phyloP scores from a whole-genome alignment of 2,888 invertebrate species.

The Metalampra italica region DNA sequence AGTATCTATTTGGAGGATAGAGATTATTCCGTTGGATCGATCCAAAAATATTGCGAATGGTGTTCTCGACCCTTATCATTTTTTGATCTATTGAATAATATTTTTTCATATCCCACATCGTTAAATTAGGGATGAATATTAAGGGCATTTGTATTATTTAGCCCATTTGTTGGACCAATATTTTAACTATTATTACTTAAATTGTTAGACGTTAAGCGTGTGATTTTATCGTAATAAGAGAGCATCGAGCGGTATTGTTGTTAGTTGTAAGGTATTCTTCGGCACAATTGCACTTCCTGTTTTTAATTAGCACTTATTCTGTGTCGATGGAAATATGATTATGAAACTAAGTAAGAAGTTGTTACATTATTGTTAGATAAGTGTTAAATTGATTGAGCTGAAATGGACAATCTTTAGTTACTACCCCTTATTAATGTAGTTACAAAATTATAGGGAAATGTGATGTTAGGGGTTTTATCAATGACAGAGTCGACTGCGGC shows the following conservation, averaged over 20 bases:
- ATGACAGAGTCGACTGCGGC: conserved; percentile 77
- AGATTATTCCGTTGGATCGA: conserved; percentile 71
- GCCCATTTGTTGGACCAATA: conserved; percentile 80
- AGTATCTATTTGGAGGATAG: conserved; percentile 70
- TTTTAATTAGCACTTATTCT: conserved; percentile 79
- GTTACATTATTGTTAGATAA: conserved; percentile 79
- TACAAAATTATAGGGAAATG: conserved; percentile 73
- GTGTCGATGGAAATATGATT: conserved; percentile 77
- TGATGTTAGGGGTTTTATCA: conserved; percentile 77
- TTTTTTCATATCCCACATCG: conserved; percentile 78
- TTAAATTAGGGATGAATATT: conserved; percentile 79
- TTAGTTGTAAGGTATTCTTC: conserved; percentile 76
- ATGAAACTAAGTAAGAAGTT: conserved; percentile 75
- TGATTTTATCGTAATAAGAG: conserved; percentile 77
- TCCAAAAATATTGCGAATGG: conserved; percentile 60
- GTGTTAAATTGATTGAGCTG: conserved; percentile 77
- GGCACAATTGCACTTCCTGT: conserved; percentile 79
- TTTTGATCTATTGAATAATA: conserved; percentile 78
- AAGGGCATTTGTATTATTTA: conserved; percentile 79
- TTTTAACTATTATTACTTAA: conserved; percentile 79
- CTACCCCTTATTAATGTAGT: conserved; percentile 70
- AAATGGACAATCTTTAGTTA: conserved; percentile 77
- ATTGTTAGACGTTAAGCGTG: conserved; percentile 79
- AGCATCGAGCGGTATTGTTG: conserved; percentile 77
- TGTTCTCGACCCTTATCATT: conserved; percentile 76